Conservation (phyloP, 35 echinoderm and acorn worm species). For the Apostichopus californicus region DNA sequence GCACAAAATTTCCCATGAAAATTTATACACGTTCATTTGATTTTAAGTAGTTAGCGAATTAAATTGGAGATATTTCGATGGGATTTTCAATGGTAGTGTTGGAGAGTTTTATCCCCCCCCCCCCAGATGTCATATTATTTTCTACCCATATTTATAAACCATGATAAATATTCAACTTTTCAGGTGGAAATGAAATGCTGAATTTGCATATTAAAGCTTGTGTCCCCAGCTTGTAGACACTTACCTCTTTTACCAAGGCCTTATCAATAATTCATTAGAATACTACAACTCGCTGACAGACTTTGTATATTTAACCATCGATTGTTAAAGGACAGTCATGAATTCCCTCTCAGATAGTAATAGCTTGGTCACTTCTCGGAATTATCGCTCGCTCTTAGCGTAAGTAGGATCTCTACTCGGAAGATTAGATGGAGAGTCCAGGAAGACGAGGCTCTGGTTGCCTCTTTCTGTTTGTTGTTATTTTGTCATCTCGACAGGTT, state of each 20-base stretch:
- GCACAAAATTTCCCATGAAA: too few species aligned
- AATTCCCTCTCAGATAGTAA: neutral
- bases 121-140: too few species aligned
- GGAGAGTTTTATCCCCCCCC: too few species aligned
- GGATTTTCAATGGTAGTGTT: too few species aligned
- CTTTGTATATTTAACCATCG: neutral
- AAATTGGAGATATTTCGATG: too few species aligned
- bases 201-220: too few species aligned
- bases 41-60: too few species aligned
- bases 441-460: neutral
- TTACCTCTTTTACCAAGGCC: neutral
- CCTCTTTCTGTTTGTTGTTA: neutral
- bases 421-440: slow-evolving; percentile 2
- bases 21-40: too few species aligned
- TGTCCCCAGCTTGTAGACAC: too few species aligned
- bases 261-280: neutral
- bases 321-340: slow-evolving; percentile 6
- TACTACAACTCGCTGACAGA: neutral
- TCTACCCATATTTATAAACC: too few species aligned
- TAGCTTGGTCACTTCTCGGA: neutral
- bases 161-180: too few species aligned
- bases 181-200: too few species aligned
- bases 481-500: neutral
- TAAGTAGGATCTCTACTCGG: neutral
- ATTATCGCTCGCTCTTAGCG: neutral